Base-by-base conservation (phyloP, 2,113 vertebrate species). In the Chunga burmeisteri region DNA sequence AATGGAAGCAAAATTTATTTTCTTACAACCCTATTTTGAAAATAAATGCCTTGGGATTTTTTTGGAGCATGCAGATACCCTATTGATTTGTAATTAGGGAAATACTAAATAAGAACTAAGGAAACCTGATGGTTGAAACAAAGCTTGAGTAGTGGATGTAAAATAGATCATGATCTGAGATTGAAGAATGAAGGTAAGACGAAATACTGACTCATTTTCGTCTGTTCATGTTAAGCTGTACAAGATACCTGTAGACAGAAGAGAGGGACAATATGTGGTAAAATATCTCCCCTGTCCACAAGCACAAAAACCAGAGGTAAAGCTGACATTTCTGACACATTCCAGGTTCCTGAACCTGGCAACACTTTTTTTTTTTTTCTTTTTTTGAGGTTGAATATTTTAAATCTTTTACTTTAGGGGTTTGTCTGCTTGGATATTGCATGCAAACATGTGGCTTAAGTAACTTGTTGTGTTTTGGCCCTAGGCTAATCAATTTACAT, bases 381-480 rank as follows among this genome's bases (percentile, higher is more conserved):
- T 73, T 59, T 25, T 52, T 72, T 46, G 10, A 29, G 38, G 3
- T 25, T 79, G 36, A 40, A 25, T 90, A 18, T 80, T 91, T 72
- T 20, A 53, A 46, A 75, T 78, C 14, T 71, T 91, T 86, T 70
- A 25, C 55, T 49, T 75, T 46, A 80, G 30, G 14, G 20, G 1
- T 94, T 94, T 67, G 5, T 81, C 79, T 88, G 5, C n/a, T 92
- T 74, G 38, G 17, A 5, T 38, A 36, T 50, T 66, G 15, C 29
- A 30, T 78, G 59, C 63, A 91, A 62, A 78, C 19, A 21, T 52
- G n/a, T 80, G 58, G 65, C 11, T 78, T 83, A 70, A 84, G 55
- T 91, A 81, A 66, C 81, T 77, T 21, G 12, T 88, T 86, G 34
- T 90, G 70, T 68, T 92, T 94, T 90, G 67, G 86, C 94, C 46